phyloP scores from a whole-genome alignment of 2,113 vertebrate genomes.

The Morone saxatilis region DNA sequence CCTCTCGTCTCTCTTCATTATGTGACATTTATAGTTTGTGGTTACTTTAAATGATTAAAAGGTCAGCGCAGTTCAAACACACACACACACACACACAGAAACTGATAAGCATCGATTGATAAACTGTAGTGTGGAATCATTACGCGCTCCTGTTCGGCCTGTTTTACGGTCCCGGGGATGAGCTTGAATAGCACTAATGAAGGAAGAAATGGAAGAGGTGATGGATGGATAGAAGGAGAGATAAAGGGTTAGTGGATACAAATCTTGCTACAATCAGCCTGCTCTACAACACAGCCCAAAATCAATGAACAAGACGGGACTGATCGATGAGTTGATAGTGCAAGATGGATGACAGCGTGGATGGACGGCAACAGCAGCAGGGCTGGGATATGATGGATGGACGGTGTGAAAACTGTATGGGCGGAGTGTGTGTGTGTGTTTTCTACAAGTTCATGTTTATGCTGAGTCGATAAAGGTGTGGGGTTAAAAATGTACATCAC shows the following conservation, averaged over 20 bases:
- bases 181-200: conserved; percentile 68
- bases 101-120: conserved; percentile 42
- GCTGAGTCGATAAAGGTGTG: conserved; percentile 13
- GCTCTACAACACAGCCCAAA: conserved; percentile 68
- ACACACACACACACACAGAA: background rate
- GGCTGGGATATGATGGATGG: conserved; percentile 54
- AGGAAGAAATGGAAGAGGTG: conserved; percentile 66
- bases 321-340: conserved; percentile 78
- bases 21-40: background rate
- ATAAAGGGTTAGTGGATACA: conserved; percentile 77
- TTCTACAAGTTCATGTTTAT: conserved; percentile 49
- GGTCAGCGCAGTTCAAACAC: conserved; percentile 1
- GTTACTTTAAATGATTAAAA: background rate
- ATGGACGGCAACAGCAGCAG: conserved; percentile 64
- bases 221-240: conserved; percentile 71
- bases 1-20: conserved; percentile 12
- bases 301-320: conserved; percentile 81
- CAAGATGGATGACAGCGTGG: conserved; percentile 67
- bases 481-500: conserved; percentile 59
- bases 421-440: conserved; percentile 25
- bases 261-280: conserved; percentile 78
- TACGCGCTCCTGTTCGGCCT: conserved; percentile 41
- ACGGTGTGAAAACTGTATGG: conserved; percentile 31
- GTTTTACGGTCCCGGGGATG: conserved; percentile 47
- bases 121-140: conserved; percentile 35